Conservation (phyloP, 1,140 invertebrate species). For the Drosophila funebris region DNA sequence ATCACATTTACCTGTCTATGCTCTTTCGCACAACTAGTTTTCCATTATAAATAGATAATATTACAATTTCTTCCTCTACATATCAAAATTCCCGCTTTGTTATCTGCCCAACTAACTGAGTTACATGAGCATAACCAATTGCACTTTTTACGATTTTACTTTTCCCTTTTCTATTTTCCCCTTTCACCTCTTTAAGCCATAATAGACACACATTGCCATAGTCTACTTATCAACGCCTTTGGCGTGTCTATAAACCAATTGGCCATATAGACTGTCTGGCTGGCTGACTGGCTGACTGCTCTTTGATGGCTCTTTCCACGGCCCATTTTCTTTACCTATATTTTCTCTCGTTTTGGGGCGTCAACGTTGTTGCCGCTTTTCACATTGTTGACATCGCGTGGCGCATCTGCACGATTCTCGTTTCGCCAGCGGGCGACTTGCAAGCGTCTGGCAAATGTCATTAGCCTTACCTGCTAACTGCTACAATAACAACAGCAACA, state of each 20-base stretch:
- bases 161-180: background rate
- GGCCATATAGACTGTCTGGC: slow-evolving; percentile 8
- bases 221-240: slow-evolving; percentile 62
- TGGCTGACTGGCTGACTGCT: background rate
- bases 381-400: slow-evolving; percentile 53
- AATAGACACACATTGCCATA: slow-evolving; percentile 40
- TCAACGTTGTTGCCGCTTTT: slow-evolving; percentile 48
- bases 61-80: background rate
- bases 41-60: background rate
- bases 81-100: too few relatives aligned
- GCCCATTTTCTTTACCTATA: slow-evolving; percentile 1
- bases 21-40: too few relatives aligned
- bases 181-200: slow-evolving; percentile 11
- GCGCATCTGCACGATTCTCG: slow-evolving; percentile 37
- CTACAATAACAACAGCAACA: slow-evolving; percentile 5
- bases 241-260: slow-evolving; percentile 11
- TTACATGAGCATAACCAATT: background rate
- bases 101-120: background rate
- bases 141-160: background rate
- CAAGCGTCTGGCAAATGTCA: slow-evolving; percentile 61
- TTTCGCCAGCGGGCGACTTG: slow-evolving; percentile 18
- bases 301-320: slow-evolving; percentile 9
- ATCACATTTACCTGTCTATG: too few relatives aligned
- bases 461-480: slow-evolving; percentile 58
- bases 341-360: slow-evolving; percentile 18